Evolutionary conservation across 2,888 invertebrate genomes (phyloP), one percentile per base, ranked within the genome.

Genomic region (Eupithecia inturbata): DNA sequence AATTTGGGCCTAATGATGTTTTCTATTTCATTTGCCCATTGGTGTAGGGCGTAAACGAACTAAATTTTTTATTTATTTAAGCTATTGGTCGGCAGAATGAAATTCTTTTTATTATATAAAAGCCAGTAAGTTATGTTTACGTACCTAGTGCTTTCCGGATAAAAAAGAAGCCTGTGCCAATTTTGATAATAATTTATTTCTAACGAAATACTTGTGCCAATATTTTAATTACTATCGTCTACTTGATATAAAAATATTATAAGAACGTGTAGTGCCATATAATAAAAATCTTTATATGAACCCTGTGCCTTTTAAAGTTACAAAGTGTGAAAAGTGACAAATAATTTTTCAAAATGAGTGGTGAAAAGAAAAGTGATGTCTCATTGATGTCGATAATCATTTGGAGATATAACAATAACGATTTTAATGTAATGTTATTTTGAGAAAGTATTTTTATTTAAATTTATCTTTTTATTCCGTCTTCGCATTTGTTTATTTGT

Each of bases 51-150:
- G 84, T 83, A 83, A 84, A 83, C 83, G 84, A 83, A 76, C 77
- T 74, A 72, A 71, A 75, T 68, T 76, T 77, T 76, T 79, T 73
- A 77, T 81, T 79, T 77, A 77, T 77, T 69, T 72, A 70, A 77
- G 74, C 74, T 75, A 74, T 62, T n/a, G 81, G 83, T 84, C 85
- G 82, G 77, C 82, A 82, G 76, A 72, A 92, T 92, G 93, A 91
- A 88, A 83, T 92, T 92, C 74, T 92, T 88, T 78, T 84, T 93
- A 81, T 82, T 90, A 78, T 93, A 93, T 85, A 90, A 88, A 81
- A 88, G 91, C 85, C 88, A 91, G 93, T 93, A 85, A 92, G 91
- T 84, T 5, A 39, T 7, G 14, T 10, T 64, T 9, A n/a, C 9
- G n/a, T 36, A 19, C 3, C 4, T 57, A 57, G 22, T 57, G 57